phyloP scores from a whole-genome alignment of 2,888 invertebrate genomes.

The Lasioglossum figueresi region DNA sequence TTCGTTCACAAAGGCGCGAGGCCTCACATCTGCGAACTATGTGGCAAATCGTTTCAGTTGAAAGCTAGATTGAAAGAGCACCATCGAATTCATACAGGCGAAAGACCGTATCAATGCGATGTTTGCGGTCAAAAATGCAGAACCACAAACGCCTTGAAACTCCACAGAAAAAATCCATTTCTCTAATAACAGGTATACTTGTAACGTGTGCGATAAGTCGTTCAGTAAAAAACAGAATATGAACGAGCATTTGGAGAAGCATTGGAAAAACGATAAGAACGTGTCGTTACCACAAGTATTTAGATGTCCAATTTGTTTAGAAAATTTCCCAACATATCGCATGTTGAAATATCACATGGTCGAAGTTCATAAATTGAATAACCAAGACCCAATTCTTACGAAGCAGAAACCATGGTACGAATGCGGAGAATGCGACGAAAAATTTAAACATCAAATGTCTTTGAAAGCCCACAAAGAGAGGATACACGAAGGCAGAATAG shows the following conservation, averaged over 20 bases:
- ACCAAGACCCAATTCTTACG: slow-evolving; percentile 66
- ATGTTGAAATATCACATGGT: slow-evolving; percentile 69
- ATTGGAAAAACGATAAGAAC: slow-evolving; percentile 69
- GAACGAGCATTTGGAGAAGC: slow-evolving; percentile 73
- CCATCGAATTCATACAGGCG: slow-evolving; percentile 69
- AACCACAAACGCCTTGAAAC: slow-evolving; percentile 66
- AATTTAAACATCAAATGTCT: slow-evolving; percentile 73
- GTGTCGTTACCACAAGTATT: slow-evolving; percentile 61
- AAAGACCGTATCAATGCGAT: slow-evolving; percentile 70
- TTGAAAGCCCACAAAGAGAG: slow-evolving; percentile 70
- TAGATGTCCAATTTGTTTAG: slow-evolving; percentile 63
- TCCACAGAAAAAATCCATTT: slow-evolving; percentile 70
- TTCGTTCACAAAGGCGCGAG: slow-evolving; percentile 73
- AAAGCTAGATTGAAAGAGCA: slow-evolving; percentile 70
- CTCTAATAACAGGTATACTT: slow-evolving; percentile 59
- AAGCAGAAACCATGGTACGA: slow-evolving; percentile 69
- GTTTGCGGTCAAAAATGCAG: slow-evolving; percentile 65
- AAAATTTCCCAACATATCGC: slow-evolving; percentile 67
- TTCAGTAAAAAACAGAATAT: slow-evolving; percentile 72
- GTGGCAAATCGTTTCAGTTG: slow-evolving; percentile 72
- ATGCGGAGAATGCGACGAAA: slow-evolving; percentile 66
- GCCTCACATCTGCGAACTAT: slow-evolving; percentile 70
- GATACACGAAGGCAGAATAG: slow-evolving; percentile 65
- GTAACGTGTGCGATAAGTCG: slow-evolving; percentile 68
- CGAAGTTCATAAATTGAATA: slow-evolving; percentile 61